Percentiles rank a stretch among this genome's conserved stretches.
Evolutionary conservation across 2,113 vertebrate species (phyloP).

Genomic region (Myrmecobius fasciatus): DNA sequence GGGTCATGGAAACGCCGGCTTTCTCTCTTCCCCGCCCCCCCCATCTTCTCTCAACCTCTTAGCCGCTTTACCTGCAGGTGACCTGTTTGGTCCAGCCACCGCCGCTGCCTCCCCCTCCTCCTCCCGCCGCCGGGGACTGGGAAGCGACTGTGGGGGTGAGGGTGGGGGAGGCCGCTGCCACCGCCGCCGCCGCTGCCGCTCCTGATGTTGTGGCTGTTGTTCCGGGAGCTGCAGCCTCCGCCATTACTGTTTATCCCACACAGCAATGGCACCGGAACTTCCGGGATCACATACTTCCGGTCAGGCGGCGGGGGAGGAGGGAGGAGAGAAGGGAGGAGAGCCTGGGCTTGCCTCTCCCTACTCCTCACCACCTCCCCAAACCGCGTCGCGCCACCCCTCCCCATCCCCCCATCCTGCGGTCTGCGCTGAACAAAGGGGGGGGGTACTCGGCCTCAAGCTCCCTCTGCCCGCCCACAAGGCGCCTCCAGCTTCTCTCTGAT

Average conservation of each 20-base stretch:
- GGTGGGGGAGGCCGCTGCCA: constrained; percentile 75
- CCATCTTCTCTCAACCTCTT: constrained; percentile 25
- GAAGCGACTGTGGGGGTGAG: constrained; percentile 66
- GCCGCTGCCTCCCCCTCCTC: constrained; percentile 74
- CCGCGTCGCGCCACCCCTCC: constrained; percentile 25
- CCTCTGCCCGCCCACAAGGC: neutral
- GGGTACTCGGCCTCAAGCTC: neutral
- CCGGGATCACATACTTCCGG: constrained; percentile 86
- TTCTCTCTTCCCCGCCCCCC: constrained; percentile 2
- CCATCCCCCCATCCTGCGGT: neutral
- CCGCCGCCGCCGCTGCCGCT: constrained; percentile 75
- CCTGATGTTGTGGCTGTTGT: constrained; percentile 79
- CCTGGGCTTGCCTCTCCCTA: neutral
- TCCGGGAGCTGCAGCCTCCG: constrained; percentile 86
- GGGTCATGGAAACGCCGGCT: neutral
- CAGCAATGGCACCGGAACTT: constrained; percentile 85
- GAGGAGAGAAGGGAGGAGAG: constrained; percentile 26
- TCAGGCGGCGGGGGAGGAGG: constrained; percentile 37
- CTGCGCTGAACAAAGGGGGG: neutral
- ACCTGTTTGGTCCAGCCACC: constrained; percentile 86
- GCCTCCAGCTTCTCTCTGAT: constrained; percentile 51
- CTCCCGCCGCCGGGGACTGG: constrained; percentile 74
- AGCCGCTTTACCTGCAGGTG: constrained; percentile 83
- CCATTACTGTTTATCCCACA: constrained; percentile 88
- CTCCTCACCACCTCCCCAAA: neutral